Evolutionary conservation across 2,113 vertebrate genomes (phyloP).

Genomic region (Entelurus aequoreus): DNA sequence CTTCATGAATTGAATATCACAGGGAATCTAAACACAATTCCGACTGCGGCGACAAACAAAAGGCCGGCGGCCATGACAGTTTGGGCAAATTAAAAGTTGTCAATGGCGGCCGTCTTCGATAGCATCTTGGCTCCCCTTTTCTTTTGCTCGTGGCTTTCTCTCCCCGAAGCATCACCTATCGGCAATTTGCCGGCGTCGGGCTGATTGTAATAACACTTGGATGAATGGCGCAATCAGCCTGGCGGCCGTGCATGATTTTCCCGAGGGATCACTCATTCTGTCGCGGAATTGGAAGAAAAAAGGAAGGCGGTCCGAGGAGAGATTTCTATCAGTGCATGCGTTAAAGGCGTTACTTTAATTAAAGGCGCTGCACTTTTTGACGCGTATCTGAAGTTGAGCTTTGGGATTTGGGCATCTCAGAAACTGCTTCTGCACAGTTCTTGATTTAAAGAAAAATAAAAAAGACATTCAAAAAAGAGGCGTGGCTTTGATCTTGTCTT

Average conservation of each 20-base stretch:
- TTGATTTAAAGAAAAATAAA: too few relatives aligned
- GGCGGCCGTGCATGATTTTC: constrained; percentile 39
- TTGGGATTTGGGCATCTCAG: constrained; percentile 20
- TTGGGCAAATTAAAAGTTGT: constrained; percentile 65
- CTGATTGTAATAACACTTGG: constrained; percentile 63
- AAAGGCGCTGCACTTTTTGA: constrained; percentile 30
- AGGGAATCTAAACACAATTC: constrained; percentile 41
- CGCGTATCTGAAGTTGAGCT: constrained; percentile 13
- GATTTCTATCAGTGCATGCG: constrained; percentile 33
- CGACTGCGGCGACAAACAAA: constrained; percentile 49
- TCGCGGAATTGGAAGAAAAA: constrained; percentile 38
- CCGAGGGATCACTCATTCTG: constrained; percentile 32
- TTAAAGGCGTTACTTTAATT: constrained; percentile 33
- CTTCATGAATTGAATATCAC: constrained; percentile 32
- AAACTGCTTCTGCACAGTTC: constrained; percentile 1
- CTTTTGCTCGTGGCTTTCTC: constrained; percentile 29
- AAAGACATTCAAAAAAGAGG: too few relatives aligned
- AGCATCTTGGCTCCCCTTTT: constrained; percentile 42
- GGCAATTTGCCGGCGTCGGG: constrained; percentile 58
- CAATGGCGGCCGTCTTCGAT: constrained; percentile 41
- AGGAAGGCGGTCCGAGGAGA: constrained; percentile 5
- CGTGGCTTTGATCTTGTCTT: too few relatives aligned
- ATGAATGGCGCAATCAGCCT: constrained; percentile 62
- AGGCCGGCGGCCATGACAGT: constrained; percentile 40
- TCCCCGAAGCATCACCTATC: constrained; percentile 42